Conservation (phyloP, 37 sponge, comb jelly and placozoan genomes). For the Theonella swinhoei region DNA sequence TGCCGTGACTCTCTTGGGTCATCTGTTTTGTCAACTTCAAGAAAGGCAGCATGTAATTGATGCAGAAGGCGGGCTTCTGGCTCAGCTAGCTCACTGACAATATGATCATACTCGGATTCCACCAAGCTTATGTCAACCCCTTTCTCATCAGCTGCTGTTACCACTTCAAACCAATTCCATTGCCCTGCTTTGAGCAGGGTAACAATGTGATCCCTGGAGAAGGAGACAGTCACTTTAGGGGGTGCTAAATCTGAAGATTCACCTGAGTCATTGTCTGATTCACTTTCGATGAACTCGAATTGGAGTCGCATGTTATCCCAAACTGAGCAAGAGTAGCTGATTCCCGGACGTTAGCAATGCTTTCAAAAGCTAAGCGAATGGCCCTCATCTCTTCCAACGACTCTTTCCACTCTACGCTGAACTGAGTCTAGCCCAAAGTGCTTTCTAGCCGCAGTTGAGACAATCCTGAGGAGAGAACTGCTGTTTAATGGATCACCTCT, state of each 20-base stretch:
- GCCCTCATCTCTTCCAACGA: neutral
- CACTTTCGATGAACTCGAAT: too few species aligned
- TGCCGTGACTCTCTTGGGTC: neutral
- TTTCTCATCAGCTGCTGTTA: too few species aligned
- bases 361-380: slow-evolving; percentile 1
- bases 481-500: neutral
- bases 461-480: neutral
- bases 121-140: too few species aligned
- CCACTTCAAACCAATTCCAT: neutral
- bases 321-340: too few species aligned
- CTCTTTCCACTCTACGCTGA: neutral
- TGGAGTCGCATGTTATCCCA: too few species aligned
- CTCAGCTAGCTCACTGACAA: too few species aligned
- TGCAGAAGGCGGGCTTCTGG: neutral
- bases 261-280: too few species aligned
- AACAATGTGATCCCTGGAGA: neutral
- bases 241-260: too few species aligned
- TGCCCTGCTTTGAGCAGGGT: neutral
- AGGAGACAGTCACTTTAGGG: too few species aligned
- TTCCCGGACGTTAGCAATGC: too few species aligned
- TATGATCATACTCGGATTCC: too few species aligned
- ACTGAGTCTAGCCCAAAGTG: neutral
- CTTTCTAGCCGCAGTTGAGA: neutral
- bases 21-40: neutral
- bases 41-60: neutral